Evolutionary conservation across 2,797 vertebrate genomes (phyloP).

Genomic region (Esox lucius): DNA sequence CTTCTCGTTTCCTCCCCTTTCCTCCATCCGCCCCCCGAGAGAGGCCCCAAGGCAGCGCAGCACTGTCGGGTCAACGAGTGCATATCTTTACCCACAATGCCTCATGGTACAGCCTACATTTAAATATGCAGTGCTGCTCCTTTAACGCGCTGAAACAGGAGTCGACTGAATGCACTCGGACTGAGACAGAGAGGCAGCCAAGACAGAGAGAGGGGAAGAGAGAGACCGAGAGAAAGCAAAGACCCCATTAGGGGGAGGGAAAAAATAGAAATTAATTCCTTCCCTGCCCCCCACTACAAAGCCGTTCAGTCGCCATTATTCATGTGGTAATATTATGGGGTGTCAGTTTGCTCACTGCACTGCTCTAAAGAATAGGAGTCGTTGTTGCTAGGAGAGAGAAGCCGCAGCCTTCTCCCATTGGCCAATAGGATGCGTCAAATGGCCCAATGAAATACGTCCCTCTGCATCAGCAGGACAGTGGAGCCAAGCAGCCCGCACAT

Average conservation of each 20-base stretch:
- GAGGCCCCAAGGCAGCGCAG: constrained; percentile 71
- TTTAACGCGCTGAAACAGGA: constrained; percentile 79
- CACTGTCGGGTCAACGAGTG: constrained; percentile 76
- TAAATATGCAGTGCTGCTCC: constrained; percentile 74
- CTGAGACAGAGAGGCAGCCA: constrained; percentile 57
- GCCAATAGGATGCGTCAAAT: constrained; percentile 65
- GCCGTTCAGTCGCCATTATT: constrained; percentile 78
- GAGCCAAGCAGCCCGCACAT: constrained; percentile 66
- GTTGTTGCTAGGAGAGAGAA: constrained; percentile 95
- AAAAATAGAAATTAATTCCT: constrained; percentile 53
- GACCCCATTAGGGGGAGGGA: constrained; percentile 31
- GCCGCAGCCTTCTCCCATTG: constrained; percentile 79
- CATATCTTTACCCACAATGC: constrained; percentile 79
- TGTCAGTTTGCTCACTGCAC: constrained; percentile 82
- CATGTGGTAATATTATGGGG: constrained; percentile 87
- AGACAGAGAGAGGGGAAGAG: constrained; percentile 61
- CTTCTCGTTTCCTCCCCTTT: constrained; percentile 6
- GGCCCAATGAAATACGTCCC: constrained; percentile 77
- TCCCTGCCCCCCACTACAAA: constrained; percentile 67
- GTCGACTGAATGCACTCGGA: constrained; percentile 66
- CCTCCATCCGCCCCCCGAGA: constrained; percentile 46
- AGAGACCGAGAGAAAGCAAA: constrained; percentile 33
- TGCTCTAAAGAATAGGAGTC: constrained; percentile 69
- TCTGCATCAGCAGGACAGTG: constrained; percentile 62
- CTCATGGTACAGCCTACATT: constrained; percentile 46